These are phyloP conservation scores for Lottia scabra DNA, from an alignment of 2,888 invertebrate species.

Conservation along the genomic window DNA sequence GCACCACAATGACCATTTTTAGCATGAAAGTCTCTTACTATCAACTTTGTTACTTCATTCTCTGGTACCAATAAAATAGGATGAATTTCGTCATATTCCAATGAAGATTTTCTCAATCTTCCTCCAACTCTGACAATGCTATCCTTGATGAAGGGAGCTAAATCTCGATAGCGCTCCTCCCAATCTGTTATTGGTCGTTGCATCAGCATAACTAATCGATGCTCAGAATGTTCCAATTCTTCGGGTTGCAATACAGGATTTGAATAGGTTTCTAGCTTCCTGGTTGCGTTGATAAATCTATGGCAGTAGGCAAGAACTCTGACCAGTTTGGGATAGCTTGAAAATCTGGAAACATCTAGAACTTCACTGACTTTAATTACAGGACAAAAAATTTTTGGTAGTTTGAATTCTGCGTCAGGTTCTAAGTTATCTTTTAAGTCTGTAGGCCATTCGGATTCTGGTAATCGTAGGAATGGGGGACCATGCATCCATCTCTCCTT, in stretches of 20 bases:
- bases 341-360: constrained; percentile 6
- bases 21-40: constrained; percentile 10
- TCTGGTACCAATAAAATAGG: constrained; percentile 6
- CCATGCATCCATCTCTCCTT: constrained; percentile 13
- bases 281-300: background rate
- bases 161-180: constrained; percentile 3
- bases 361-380: background rate
- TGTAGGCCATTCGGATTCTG: background rate
- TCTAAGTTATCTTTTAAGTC: background rate
- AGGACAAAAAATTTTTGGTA: background rate
- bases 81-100: constrained; percentile 6
- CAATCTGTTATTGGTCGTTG: constrained; percentile 12
- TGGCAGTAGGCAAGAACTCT: constrained; percentile 15
- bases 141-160: constrained; percentile 12
- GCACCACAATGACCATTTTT: constrained; percentile 11
- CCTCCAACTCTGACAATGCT: constrained; percentile 14
- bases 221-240: background rate
- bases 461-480: constrained; percentile 11
- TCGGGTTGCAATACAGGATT: background rate
- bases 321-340: constrained; percentile 10
- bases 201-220: background rate
- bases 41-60: background rate
- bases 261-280: background rate
- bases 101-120: constrained; percentile 11
- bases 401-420: background rate